phyloP scores from a whole-genome alignment of 2,888 invertebrate genomes.

The Synanthedon tipuliformis region DNA sequence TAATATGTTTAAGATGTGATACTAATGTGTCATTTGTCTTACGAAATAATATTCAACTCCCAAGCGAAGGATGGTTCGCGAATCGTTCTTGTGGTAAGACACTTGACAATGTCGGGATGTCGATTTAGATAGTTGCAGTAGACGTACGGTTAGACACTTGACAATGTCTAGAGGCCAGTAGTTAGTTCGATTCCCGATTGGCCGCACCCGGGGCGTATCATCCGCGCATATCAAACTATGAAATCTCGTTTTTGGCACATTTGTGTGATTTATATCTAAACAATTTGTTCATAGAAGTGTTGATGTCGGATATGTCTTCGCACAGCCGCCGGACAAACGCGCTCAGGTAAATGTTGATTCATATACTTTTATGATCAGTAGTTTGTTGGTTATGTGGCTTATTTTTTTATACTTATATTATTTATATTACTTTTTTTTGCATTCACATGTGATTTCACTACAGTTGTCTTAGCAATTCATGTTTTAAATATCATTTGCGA shows the following conservation, averaged over 20 bases:
- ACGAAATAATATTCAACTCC: too few relatives aligned
- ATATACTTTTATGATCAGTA: constrained; percentile 16
- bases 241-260: constrained; percentile 4
- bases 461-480: constrained; percentile 61
- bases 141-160: too few relatives aligned
- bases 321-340: constrained; percentile 16
- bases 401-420: constrained; percentile 56
- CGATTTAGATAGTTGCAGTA: too few relatives aligned
- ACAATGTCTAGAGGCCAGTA: too few relatives aligned
- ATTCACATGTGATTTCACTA: constrained; percentile 72
- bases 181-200: too few relatives aligned
- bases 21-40: too few relatives aligned
- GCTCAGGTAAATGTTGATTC: constrained; percentile 39
- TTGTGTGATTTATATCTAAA: neutral
- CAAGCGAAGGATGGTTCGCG: too few relatives aligned
- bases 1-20: too few relatives aligned
- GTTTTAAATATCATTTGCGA: constrained; percentile 20
- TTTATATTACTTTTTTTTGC: constrained; percentile 57
- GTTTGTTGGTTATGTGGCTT: constrained; percentile 64
- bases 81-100: too few relatives aligned
- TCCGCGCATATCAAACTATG: neutral
- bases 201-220: too few relatives aligned
- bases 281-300: constrained; percentile 29
- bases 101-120: too few relatives aligned
- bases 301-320: constrained; percentile 22